phyloP scores from a whole-genome alignment of 2,888 invertebrate genomes.

The Camponotus fellah region DNA sequence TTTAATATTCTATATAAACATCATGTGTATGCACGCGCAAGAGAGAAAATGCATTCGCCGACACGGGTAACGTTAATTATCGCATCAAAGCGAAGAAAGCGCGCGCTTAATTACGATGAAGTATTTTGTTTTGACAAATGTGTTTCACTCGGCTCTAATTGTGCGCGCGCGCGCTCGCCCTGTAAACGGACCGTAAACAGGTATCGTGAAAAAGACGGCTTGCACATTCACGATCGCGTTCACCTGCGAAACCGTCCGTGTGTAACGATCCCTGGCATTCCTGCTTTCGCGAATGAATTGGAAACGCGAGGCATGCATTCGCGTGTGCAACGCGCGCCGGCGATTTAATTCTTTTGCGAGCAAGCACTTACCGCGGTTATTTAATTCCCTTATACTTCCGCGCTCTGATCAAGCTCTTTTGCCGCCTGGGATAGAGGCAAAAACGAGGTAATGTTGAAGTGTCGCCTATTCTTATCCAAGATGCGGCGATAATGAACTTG shows the following conservation, averaged over 20 bases:
- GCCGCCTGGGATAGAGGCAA: slow-evolving; percentile 14
- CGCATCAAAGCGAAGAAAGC: slow-evolving; percentile 44
- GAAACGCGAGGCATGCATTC: slow-evolving; percentile 6
- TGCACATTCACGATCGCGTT: slow-evolving; percentile 30
- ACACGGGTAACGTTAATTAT: slow-evolving; percentile 30
- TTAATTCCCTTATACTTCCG: slow-evolving; percentile 29
- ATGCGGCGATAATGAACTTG: slow-evolving; percentile 28
- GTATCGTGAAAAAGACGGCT: slow-evolving; percentile 9
- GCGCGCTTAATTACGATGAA: slow-evolving; percentile 44
- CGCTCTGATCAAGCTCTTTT: slow-evolving; percentile 30
- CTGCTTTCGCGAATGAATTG: slow-evolving; percentile 30
- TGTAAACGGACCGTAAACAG: slow-evolving; percentile 25
- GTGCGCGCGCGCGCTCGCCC: background rate
- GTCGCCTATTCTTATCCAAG: slow-evolving; percentile 23
- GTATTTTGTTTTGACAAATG: slow-evolving; percentile 21
- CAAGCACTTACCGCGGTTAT: slow-evolving; percentile 27
- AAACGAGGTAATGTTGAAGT: background rate
- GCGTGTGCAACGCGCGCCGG: slow-evolving; percentile 17
- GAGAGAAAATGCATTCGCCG: background rate
- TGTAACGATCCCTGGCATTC: slow-evolving; percentile 17
- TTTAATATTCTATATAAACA: slow-evolving; percentile 32
- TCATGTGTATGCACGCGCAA: too few species aligned
- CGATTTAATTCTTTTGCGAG: slow-evolving; percentile 43
- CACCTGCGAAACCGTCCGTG: slow-evolving; percentile 6
- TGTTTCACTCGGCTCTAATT: slow-evolving; percentile 24